Conservation (phyloP, 2,797 vertebrate genomes). For the Rhodeus uyekii region DNA sequence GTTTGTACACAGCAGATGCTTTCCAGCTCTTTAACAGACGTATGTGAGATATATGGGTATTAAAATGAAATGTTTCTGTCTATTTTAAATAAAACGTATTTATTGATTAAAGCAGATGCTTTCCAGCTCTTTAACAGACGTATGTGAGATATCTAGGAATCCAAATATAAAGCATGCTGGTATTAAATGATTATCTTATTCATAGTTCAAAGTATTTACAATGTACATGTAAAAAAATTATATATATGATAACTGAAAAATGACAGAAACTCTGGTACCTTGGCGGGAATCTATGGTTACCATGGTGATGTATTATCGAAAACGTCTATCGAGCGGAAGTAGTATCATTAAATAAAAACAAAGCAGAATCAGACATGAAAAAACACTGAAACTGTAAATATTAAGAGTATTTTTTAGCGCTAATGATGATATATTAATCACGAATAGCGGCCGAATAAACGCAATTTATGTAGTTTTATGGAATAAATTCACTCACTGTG, state of each 20-base stretch:
- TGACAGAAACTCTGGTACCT: no score
- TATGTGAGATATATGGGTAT: no score
- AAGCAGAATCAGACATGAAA: neutral
- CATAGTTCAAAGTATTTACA: neutral
- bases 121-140: no score
- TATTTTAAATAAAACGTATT: no score
- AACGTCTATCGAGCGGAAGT: neutral
- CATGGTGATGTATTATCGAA: neutral
- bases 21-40: no score
- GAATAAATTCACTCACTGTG: neutral
- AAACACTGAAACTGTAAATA: neutral
- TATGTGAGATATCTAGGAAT: no score
- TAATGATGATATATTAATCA: neutral
- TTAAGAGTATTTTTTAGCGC: neutral
- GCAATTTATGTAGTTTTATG: neutral
- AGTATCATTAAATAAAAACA: neutral
- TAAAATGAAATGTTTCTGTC: no score
- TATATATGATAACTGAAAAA: no score
- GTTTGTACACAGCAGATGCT: no score
- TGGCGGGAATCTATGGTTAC: neutral
- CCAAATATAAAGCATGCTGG: neutral
- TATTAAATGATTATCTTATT: neutral
- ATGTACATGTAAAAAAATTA: no score
- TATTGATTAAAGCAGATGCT: no score
- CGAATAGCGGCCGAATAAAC: neutral